These are phyloP conservation scores for Microtus montanus DNA, from an alignment of 2,113 vertebrate genomes.

Conservation along the genomic window DNA sequence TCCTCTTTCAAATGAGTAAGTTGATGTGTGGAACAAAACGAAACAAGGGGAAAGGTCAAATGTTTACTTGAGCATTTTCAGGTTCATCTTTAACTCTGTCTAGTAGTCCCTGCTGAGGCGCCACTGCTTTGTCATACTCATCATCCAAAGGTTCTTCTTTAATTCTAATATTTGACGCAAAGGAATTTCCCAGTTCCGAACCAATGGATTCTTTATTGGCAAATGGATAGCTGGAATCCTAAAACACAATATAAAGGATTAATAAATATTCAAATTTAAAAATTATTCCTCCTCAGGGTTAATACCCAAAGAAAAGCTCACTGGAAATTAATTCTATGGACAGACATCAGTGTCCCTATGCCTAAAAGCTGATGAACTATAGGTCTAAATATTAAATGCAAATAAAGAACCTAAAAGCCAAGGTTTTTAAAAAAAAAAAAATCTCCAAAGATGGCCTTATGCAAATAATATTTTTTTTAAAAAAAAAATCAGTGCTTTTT, in stretches of 20 bases:
- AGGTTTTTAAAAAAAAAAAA: conserved; percentile 29
- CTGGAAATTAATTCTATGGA: conserved; percentile 67
- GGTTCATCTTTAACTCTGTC: conserved; percentile 95
- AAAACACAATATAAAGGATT: conserved; percentile 87
- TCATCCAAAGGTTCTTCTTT: conserved; percentile 97
- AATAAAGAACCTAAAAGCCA: conserved; percentile 63
- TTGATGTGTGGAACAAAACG: conserved; percentile 65
- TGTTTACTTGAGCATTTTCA: conserved; percentile 90
- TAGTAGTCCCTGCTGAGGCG: conserved; percentile 87
- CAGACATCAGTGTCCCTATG: conserved; percentile 51
- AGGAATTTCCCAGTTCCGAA: conserved; percentile 89
- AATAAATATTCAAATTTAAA: conserved; percentile 79
- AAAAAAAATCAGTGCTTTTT: conserved; percentile 34
- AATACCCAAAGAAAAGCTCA: conserved; percentile 77
- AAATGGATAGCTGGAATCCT: conserved; percentile 89
- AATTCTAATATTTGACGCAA: conserved; percentile 90
- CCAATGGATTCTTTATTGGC: conserved; percentile 89
- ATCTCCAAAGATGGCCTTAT: conserved; percentile 65
- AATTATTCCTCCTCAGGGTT: conserved; percentile 71
- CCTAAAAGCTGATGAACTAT: conserved; percentile 59
- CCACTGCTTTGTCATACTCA: conserved; percentile 93
- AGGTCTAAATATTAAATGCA: conserved; percentile 62
- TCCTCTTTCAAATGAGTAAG: conserved; percentile 67
- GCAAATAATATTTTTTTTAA: conserved; percentile 50
- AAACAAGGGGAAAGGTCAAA: conserved; percentile 66